Evolutionary conservation across 2,113 vertebrate genomes (phyloP), one percentile per base, ranked within the genome.

Genomic region (Thermophis baileyi): DNA sequence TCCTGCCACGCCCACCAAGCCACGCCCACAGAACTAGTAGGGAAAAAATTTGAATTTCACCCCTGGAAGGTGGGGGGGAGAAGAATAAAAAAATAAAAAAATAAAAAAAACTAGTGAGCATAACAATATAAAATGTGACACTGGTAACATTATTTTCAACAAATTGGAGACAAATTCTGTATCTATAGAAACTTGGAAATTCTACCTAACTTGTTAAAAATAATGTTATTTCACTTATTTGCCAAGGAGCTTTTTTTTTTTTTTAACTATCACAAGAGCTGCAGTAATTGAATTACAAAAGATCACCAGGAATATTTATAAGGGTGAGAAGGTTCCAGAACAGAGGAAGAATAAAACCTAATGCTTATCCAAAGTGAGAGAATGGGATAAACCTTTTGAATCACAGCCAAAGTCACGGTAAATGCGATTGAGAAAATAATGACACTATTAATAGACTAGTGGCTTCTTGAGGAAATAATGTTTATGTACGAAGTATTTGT

Each of bases 321-420:
- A 95, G 95, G 93, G 96, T 93, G 95, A 96, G 95, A 94, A 95
- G 90, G 96, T 96, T 96, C 96, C 93, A 94, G 95, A 95, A 90
- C 11, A 93, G 90, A 1, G 92, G 92, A 95, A 93, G 93, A 96
- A 95, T 97, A 96, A 96, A 97, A 95, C 95, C 95, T 96, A 95
- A 96, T 94, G 95, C 93, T 93, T 93, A 93, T 94, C 95, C 94
- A 89, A 95, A 95, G 90, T 94, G 89, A 95, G 88, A 96, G 93
- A 96, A 95, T 95, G 20, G 89, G 93, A 96, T 96, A 95, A 97
- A 93, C 2, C 0, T 87, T 91, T 91, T 96, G 94, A 96, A 57
- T 94, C 96, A 89, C 93, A 97, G 96, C 94, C 93, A 94, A 95
- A 97, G 94, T 94, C 94, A 94, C 90, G 30, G 94, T 95, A 96